Conservation (phyloP, 2,113 vertebrate species). For the Puffinus mauretanicus region DNA sequence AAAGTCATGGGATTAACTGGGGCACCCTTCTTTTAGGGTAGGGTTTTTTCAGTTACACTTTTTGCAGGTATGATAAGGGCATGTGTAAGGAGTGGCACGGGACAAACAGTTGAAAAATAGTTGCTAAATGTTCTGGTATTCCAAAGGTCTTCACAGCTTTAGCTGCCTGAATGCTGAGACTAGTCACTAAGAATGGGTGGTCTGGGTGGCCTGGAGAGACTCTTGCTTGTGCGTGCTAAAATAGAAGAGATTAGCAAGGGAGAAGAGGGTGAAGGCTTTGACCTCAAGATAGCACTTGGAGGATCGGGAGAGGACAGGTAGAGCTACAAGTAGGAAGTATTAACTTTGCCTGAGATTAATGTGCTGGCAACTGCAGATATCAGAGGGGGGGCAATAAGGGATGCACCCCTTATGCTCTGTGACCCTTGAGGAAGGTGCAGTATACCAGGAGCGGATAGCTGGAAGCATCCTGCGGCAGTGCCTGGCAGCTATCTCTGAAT, state of each 20-base stretch:
- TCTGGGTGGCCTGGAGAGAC: not conserved
- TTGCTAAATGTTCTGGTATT: not conserved
- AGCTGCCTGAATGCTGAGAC: not conserved
- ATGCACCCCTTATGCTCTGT: not conserved
- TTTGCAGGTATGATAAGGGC: not conserved
- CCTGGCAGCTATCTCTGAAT: not conserved
- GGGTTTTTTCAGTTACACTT: not conserved
- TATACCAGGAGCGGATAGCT: not conserved
- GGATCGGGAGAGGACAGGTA: not conserved
- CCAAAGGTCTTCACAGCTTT: not conserved
- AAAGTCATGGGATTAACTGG: too few relatives aligned
- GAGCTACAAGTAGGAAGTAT: not conserved
- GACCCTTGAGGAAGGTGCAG: not conserved
- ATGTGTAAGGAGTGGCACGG: not conserved
- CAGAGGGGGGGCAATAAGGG: not conserved
- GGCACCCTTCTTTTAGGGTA: not conserved
- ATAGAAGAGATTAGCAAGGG: not conserved
- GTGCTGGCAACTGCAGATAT: not conserved
- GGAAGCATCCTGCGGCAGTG: not conserved
- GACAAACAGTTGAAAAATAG: not conserved
- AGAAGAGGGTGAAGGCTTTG: not conserved
- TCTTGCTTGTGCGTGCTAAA: not conserved
- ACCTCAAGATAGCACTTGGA: not conserved
- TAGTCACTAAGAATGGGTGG: too few relatives aligned
- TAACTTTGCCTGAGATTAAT: not conserved